Percentiles rank a stretch among this genome's conserved stretches.
Evolutionary conservation across 2,113 vertebrate species (phyloP).

Genomic region (Promerops cafer): DNA sequence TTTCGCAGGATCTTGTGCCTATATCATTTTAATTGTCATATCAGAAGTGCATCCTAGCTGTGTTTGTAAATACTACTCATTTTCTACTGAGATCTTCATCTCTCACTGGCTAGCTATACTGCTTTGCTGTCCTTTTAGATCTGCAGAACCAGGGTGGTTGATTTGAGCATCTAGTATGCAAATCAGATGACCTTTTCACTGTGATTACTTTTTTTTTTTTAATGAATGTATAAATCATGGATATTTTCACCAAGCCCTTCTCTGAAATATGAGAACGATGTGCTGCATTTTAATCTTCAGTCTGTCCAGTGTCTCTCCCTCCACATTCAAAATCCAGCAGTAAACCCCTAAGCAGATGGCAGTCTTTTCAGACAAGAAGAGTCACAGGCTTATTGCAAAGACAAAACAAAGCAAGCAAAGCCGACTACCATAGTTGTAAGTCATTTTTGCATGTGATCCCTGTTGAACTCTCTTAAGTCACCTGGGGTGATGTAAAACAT

Average conservation of each 20-base stretch:
- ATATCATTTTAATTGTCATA: not conserved
- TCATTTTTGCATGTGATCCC: not conserved
- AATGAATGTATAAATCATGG: slow-evolving; percentile 41
- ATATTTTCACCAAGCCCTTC: not conserved
- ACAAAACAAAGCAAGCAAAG: not conserved
- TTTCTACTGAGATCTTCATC: not conserved
- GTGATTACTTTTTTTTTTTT: not conserved
- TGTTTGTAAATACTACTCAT: not conserved
- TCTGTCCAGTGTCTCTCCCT: not conserved
- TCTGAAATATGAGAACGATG: not conserved
- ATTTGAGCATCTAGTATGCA: slow-evolving; percentile 1
- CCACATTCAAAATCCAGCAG: not conserved
- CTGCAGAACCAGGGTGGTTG: not conserved
- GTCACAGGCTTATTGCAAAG: fast-evolving
- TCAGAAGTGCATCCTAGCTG: not conserved
- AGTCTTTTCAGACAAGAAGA: not conserved
- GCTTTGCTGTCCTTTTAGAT: not conserved
- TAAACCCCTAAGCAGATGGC: not conserved
- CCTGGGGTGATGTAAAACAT: not conserved
- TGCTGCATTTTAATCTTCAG: not conserved
- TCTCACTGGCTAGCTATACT: not conserved
- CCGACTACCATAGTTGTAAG: fast-evolving
- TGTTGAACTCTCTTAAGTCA: not conserved
- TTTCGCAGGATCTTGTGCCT: not conserved
- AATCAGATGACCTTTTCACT: slow-evolving; percentile 32